Evolutionary conservation across 2,888 invertebrate genomes (phyloP).

Genomic region (Drosophila acutilabella): DNA sequence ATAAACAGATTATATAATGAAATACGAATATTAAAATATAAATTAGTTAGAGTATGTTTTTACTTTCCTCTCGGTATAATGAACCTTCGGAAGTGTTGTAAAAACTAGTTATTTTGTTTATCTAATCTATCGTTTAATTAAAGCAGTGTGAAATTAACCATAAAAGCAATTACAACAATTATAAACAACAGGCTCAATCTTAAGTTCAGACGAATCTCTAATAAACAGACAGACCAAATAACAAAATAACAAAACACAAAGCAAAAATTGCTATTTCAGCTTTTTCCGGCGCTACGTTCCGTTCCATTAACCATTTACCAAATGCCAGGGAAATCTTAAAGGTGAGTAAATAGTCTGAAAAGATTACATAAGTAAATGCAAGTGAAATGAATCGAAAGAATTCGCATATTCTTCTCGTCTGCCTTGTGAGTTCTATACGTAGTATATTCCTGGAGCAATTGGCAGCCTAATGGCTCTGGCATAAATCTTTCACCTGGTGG

Average conservation of each 20-base stretch:
- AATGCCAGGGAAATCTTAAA: slow-evolving; percentile 45
- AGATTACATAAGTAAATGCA: slow-evolving; percentile 34
- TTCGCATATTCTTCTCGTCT: slow-evolving; percentile 16
- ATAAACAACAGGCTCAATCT: slow-evolving; percentile 58
- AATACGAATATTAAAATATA: slow-evolving; percentile 3
- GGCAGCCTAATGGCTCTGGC: slow-evolving; percentile 59
- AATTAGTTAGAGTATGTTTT: background rate
- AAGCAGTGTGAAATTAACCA: slow-evolving; percentile 62
- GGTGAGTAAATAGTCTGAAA: slow-evolving; percentile 40
- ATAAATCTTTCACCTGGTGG: slow-evolving; percentile 74
- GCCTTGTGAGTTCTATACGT: slow-evolving; percentile 8
- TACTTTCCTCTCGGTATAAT: background rate
- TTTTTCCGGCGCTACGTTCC: slow-evolving; percentile 34
- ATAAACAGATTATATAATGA: slow-evolving; percentile 20
- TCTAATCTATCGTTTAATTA: slow-evolving; percentile 27
- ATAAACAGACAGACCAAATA: slow-evolving; percentile 23
- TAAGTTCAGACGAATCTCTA: slow-evolving; percentile 30
- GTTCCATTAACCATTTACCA: slow-evolving; percentile 28
- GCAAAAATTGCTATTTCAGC: slow-evolving; percentile 49
- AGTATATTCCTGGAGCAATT: slow-evolving; percentile 32
- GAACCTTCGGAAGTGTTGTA: slow-evolving; percentile 31
- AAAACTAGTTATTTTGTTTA: slow-evolving; percentile 57
- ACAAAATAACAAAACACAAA: slow-evolving; percentile 30
- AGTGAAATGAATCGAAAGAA: slow-evolving; percentile 39
- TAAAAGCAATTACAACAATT: slow-evolving; percentile 70